These are phyloP conservation scores for Riparia riparia DNA, from an alignment of 2,113 vertebrate species.

Conservation along the genomic window DNA sequence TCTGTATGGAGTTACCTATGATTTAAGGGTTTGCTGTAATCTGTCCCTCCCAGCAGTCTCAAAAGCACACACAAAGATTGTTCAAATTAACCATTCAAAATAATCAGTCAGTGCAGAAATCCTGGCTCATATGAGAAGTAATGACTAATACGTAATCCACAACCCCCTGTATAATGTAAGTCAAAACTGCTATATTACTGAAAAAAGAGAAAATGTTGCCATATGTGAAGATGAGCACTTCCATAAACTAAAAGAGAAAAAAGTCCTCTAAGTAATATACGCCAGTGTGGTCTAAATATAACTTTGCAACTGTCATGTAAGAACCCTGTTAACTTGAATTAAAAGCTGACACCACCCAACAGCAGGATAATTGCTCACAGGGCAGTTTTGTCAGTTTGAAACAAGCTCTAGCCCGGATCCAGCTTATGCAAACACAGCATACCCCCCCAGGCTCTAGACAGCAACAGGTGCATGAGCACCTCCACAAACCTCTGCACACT, in stretches of 20 bases:
- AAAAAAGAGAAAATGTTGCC: not conserved
- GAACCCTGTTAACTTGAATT: not conserved
- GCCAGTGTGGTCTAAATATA: not conserved
- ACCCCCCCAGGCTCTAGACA: not conserved
- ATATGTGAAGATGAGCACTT: not conserved
- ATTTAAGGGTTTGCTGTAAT: not conserved
- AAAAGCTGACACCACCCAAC: not conserved
- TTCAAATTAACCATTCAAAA: not conserved
- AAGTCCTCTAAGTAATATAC: not conserved
- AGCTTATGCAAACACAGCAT: fast-evolving
- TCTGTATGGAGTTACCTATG: not conserved
- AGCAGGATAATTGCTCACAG: not conserved
- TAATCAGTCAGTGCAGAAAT: not conserved
- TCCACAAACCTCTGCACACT: not conserved
- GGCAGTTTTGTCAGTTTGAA: not conserved
- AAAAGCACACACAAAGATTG: not conserved
- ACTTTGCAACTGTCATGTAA: not conserved
- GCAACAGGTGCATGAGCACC: not conserved
- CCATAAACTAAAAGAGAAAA: not conserved
- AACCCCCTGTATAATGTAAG: not conserved
- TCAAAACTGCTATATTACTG: not conserved
- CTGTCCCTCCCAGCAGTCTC: not conserved
- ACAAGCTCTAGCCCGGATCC: fast-evolving
- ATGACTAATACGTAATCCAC: not conserved
- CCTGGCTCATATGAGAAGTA: not conserved